These are phyloP conservation scores for Drosophila gaucha DNA, from an alignment of 2,888 invertebrate genomes.

Conservation along the genomic window DNA sequence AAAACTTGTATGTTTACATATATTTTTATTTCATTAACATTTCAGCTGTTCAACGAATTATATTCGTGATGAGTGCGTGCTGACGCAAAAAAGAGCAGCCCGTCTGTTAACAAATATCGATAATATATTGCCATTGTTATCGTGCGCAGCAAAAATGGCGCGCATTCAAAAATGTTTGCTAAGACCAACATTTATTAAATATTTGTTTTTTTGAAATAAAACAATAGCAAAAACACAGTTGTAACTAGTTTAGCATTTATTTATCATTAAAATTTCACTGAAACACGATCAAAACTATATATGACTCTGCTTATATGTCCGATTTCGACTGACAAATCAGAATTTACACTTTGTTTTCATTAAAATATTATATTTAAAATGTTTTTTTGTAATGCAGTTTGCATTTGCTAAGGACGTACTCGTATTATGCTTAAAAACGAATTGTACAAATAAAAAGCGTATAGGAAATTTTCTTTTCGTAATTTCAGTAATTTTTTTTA, in stretches of 20 bases:
- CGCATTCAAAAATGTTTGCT: background rate
- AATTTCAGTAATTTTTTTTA: too few relatives aligned
- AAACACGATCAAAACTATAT: conserved; percentile 57
- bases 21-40: background rate
- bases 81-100: conserved; percentile 18
- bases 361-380: conserved; percentile 41
- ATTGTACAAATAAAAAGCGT: conserved; percentile 42
- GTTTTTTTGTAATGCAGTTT: conserved; percentile 19
- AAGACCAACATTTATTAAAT: background rate
- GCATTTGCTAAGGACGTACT: conserved; percentile 60
- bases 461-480: conserved; percentile 10
- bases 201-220: background rate
- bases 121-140: background rate
- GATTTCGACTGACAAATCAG: conserved; percentile 47
- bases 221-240: background rate
- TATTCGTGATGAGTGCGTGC: background rate
- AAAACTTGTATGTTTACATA: background rate
- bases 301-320: conserved; percentile 31
- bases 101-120: background rate
- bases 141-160: too few relatives aligned
- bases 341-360: conserved; percentile 41
- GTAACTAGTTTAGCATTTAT: conserved; percentile 60
- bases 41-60: background rate
- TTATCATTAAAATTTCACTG: conserved; percentile 65
- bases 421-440: conserved; percentile 49